phyloP scores from a whole-genome alignment of 2,797 vertebrate genomes.

The Carduelis carduelis region DNA sequence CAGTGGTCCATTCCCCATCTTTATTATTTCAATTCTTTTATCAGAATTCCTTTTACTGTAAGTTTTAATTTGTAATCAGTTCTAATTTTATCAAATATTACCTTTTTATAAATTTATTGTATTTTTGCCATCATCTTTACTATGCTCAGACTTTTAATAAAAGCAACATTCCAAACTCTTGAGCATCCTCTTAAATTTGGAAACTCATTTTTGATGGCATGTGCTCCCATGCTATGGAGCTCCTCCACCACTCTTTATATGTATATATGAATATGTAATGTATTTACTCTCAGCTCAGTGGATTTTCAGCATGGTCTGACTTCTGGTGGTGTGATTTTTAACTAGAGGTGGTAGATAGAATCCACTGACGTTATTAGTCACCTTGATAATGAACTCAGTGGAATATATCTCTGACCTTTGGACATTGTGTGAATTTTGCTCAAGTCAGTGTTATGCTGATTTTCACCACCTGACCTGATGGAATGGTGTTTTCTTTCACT shows the following conservation, averaged over 20 bases:
- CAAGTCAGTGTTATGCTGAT: neutral
- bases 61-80: neutral
- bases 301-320: neutral
- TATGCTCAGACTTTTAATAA: neutral
- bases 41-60: neutral
- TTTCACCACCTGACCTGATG: neutral
- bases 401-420: neutral
- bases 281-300: neutral
- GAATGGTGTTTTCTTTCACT: neutral
- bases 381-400: neutral
- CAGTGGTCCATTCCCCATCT: neutral
- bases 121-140: neutral
- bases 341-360: neutral
- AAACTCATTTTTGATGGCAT: neutral
- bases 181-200: neutral
- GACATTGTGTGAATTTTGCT: neutral
- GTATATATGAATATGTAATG: neutral
- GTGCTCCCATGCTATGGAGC: neutral
- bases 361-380: neutral
- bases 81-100: neutral
- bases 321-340: neutral
- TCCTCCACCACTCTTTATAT: neutral
- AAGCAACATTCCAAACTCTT: neutral
- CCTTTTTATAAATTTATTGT: accelerated
- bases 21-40: conserved; percentile 3